Conservation (phyloP, 2,888 invertebrate genomes). For the Halocaridina rubra region DNA sequence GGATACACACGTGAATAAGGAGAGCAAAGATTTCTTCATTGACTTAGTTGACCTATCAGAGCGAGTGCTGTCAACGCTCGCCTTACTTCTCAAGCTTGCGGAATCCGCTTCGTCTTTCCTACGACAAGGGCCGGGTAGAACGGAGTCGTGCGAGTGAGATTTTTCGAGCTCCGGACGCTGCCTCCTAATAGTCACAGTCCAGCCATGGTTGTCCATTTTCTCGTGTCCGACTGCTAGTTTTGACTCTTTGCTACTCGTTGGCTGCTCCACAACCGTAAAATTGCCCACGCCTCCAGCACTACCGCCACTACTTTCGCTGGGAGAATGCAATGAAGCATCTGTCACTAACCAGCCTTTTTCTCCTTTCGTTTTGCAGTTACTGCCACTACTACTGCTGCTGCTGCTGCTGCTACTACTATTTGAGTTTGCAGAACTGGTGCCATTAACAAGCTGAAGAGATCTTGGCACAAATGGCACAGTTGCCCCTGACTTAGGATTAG, state of each 20-base stretch:
- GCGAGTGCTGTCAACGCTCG: constrained; percentile 44
- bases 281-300: constrained; percentile 4
- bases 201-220: constrained; percentile 44
- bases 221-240: constrained; percentile 2
- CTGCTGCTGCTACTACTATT: neutral
- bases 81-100: constrained; percentile 49
- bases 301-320: constrained; percentile 41
- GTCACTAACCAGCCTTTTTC: constrained; percentile 49
- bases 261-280: constrained; percentile 37
- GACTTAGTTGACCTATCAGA: constrained; percentile 57
- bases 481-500: neutral
- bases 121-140: constrained; percentile 9
- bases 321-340: constrained; percentile 40
- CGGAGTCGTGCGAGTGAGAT: constrained; percentile 38
- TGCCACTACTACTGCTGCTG: neutral
- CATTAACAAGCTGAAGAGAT: constrained; percentile 31
- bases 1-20: constrained; percentile 56
- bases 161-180: constrained; percentile 46
- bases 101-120: constrained; percentile 39
- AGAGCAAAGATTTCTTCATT: constrained; percentile 51
- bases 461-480: constrained; percentile 26
- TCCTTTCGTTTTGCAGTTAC: constrained; percentile 9
- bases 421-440: neutral
- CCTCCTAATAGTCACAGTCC: constrained; percentile 47
- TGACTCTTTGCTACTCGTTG: constrained; percentile 28